phyloP scores from a whole-genome alignment of 2,888 invertebrate species.

The Sarcophaga variegata region DNA sequence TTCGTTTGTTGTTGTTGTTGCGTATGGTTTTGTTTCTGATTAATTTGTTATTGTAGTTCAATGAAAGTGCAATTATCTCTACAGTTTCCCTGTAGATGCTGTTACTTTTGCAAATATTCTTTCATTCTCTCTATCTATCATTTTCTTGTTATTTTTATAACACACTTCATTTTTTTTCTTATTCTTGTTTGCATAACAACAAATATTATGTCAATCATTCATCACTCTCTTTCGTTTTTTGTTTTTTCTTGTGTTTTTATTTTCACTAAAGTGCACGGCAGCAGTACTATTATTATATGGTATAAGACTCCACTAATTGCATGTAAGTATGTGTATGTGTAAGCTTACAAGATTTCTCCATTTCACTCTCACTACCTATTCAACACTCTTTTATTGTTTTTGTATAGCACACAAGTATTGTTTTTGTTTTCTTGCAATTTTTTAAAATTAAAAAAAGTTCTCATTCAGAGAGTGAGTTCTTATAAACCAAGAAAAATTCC shows the following conservation, averaged over 20 bases:
- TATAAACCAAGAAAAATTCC: no score
- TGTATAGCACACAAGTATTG: no score
- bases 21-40: neutral
- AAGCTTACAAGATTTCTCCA: conserved; percentile 29
- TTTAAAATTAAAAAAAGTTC: neutral
- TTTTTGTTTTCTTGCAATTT: neutral
- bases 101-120: neutral
- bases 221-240: neutral
- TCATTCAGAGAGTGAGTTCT: neutral
- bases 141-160: no score
- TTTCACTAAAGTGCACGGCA: neutral
- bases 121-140: no score
- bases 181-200: neutral
- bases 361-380: conserved; percentile 58
- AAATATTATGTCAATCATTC: conserved; percentile 3
- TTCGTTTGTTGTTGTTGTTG: neutral
- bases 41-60: neutral
- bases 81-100: neutral
- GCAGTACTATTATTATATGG: no score
- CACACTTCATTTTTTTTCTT: neutral
- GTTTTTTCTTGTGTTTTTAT: neutral
- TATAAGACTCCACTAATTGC: no score
- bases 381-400: conserved; percentile 13
- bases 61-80: conserved; percentile 16
- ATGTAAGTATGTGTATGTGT: neutral